A percentile compares a stretch with the other conserved stretches of the same genome.
Evolutionary conservation across 2,888 invertebrate genomes (phyloP).

Genomic region (Cylindroiulus punctatus): DNA sequence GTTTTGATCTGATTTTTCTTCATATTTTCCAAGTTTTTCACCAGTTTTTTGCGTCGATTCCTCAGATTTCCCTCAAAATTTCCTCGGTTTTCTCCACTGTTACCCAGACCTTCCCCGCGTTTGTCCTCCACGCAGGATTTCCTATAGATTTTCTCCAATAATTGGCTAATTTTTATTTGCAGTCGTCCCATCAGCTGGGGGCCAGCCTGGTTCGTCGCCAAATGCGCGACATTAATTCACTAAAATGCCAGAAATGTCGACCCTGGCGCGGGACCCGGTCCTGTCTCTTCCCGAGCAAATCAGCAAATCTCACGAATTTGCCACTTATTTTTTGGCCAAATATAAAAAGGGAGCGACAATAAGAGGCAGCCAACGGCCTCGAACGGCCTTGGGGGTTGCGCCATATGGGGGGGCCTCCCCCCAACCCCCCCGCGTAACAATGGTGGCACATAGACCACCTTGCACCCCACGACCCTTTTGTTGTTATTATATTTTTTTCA

Average conservation of each 20-base stretch:
- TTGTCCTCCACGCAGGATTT: too few species aligned
- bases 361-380: background rate
- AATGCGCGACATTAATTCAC: background rate
- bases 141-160: too few species aligned
- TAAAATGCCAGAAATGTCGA: background rate
- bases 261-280: background rate
- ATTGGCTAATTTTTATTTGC: too few species aligned
- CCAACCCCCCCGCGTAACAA: background rate
- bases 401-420: background rate
- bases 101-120: too few species aligned
- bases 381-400: background rate
- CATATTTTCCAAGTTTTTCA: too few species aligned
- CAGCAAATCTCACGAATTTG: too few species aligned
- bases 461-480: background rate
- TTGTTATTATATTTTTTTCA: background rate
- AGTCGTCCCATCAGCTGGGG: too few species aligned
- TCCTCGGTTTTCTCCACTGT: too few species aligned
- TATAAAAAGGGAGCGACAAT: background rate
- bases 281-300: background rate
- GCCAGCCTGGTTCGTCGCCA: too few species aligned
- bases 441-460: background rate
- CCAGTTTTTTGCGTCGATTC: too few species aligned
- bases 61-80: too few species aligned
- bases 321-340: background rate
- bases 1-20: too few species aligned